phyloP scores from a whole-genome alignment of 1,140 invertebrate genomes.

The Dreissena polymorpha region DNA sequence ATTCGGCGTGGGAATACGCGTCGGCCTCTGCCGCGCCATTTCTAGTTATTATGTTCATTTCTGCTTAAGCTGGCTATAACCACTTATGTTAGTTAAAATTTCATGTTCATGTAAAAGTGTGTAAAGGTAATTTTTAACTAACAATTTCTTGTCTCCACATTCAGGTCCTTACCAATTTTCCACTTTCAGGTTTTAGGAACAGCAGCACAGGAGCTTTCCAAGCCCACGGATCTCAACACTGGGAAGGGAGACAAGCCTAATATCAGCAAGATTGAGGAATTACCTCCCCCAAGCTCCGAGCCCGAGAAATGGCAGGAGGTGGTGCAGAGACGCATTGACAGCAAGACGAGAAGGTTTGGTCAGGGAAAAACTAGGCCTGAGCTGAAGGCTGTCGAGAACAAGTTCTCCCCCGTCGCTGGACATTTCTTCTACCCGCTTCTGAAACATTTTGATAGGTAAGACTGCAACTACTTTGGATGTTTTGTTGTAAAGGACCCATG shows the following conservation, averaged over 20 bases:
- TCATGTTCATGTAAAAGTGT: no score
- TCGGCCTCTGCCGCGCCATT: no score
- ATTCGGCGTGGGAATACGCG: no score
- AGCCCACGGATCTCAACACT: slow-evolving; percentile 63
- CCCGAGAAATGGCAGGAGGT: slow-evolving; percentile 72
- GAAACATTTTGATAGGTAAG: slow-evolving; percentile 81
- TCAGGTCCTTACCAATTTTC: no score
- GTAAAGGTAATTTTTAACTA: no score
- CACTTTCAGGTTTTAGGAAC: slow-evolving; percentile 77
- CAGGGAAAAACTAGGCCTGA: slow-evolving; percentile 61
- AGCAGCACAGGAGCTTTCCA: slow-evolving; percentile 86
- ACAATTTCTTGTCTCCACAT: no score
- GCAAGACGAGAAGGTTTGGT: slow-evolving; percentile 77
- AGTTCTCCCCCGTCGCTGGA: slow-evolving; percentile 87
- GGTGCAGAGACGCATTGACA: slow-evolving; percentile 75
- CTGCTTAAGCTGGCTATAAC: no score
- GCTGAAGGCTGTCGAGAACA: slow-evolving; percentile 81
- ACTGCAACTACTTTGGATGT: no score
- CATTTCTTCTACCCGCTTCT: slow-evolving; percentile 93
- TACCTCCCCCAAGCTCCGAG: slow-evolving; percentile 33
- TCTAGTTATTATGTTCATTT: no score
- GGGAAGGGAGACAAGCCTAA: slow-evolving; percentile 26
- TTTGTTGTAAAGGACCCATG: background rate
- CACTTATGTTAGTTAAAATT: no score
- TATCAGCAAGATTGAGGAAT: slow-evolving; percentile 35